Percentiles rank a stretch among this genome's conserved stretches.
These are phyloP conservation scores for Psittacula echo DNA, from an alignment of 2,797 vertebrate species.

Conservation along the genomic window DNA sequence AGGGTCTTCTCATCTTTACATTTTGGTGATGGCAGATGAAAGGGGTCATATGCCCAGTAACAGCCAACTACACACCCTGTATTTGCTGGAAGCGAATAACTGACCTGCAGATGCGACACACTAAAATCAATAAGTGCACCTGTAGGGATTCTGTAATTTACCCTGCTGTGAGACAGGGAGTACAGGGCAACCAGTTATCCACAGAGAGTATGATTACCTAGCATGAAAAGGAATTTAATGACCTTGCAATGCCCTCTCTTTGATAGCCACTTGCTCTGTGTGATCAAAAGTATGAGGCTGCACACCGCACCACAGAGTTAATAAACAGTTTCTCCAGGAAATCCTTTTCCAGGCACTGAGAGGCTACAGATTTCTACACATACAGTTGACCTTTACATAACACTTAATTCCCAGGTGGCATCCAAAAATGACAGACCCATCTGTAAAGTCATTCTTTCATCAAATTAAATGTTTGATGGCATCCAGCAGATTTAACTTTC, in stretches of 20 bases:
- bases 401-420: slow-evolving; percentile 38
- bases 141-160: slow-evolving; percentile 7
- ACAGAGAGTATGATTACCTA: slow-evolving; percentile 21
- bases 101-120: background rate
- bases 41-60: background rate
- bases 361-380: slow-evolving; percentile 7
- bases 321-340: slow-evolving; percentile 56
- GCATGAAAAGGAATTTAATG: background rate
- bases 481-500: slow-evolving; percentile 33
- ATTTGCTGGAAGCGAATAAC: background rate
- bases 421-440: background rate
- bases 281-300: background rate
- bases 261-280: background rate
- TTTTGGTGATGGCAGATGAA: background rate
- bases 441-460: slow-evolving; percentile 36
- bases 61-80: background rate
- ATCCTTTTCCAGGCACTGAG: background rate
- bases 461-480: slow-evolving; percentile 38
- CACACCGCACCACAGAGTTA: slow-evolving; percentile 10
- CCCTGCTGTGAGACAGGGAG: background rate
- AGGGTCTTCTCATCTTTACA: background rate
- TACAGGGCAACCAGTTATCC: background rate
- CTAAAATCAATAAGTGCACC: background rate
- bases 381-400: slow-evolving; percentile 16
- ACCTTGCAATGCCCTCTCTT: background rate